Evolutionary conservation across 2,888 invertebrate species (phyloP).

Genomic region (Empis stercorea): DNA sequence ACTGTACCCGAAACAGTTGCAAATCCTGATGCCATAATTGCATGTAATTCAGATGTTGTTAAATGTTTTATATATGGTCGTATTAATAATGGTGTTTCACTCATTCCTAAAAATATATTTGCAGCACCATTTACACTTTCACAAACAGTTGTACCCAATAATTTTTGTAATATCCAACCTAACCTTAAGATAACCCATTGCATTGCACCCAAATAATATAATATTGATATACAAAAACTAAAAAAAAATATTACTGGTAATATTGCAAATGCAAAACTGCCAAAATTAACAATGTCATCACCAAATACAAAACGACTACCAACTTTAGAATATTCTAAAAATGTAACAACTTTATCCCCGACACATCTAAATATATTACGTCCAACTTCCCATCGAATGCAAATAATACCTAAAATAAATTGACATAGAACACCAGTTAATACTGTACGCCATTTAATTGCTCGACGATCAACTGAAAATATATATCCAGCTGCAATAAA

Average conservation of each 20-base stretch:
- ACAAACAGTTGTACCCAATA: conserved; percentile 80
- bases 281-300: conserved; percentile 43
- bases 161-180: conserved; percentile 58
- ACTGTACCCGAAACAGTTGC: conserved; percentile 92
- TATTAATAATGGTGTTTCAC: conserved; percentile 80
- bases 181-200: conserved; percentile 72
- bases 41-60: conserved; percentile 84
- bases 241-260: conserved; percentile 90
- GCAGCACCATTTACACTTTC: conserved; percentile 89
- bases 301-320: conserved; percentile 84
- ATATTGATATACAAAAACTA: conserved; percentile 75
- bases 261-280: conserved; percentile 79
- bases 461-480: conserved; percentile 46
- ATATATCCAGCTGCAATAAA: conserved; percentile 50
- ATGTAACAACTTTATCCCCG: conserved; percentile 52
- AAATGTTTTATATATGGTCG: conserved; percentile 69
- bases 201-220: conserved; percentile 81
- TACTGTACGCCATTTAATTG: conserved; percentile 68
- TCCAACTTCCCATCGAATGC: conserved; percentile 75
- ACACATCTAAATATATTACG: conserved; percentile 47
- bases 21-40: conserved; percentile 89
- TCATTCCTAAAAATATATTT: conserved; percentile 89
- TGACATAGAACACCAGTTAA: conserved; percentile 69
- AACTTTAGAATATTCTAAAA: conserved; percentile 62
- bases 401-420: conserved; percentile 69